Conservation (phyloP, 2,113 vertebrate genomes). For the Crotophaga sulcirostris region DNA sequence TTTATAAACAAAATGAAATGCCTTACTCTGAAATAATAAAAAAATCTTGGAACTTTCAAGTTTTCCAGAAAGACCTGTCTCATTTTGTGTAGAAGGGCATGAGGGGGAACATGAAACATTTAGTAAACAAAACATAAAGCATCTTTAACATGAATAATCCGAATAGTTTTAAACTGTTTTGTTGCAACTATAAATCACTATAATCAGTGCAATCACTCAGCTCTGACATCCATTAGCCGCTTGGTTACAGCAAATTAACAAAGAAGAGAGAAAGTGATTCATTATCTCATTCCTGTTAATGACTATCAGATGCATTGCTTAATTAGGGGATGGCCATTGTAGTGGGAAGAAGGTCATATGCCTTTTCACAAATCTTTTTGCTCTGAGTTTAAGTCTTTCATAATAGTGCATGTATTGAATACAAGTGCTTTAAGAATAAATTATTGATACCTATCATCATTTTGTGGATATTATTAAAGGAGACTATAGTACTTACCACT, state of each 20-base stretch:
- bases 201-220: conserved; percentile 93
- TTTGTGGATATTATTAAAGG: conserved; percentile 43
- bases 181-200: conserved; percentile 91
- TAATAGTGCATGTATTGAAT: conserved; percentile 60
- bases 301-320: conserved; percentile 94
- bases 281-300: conserved; percentile 95
- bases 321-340: conserved; percentile 90
- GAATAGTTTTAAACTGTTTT: conserved; percentile 90
- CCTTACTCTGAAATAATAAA: conserved; percentile 70
- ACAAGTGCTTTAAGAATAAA: conserved; percentile 53
- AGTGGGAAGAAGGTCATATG: conserved; percentile 87
- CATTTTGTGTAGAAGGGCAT: conserved; percentile 5
- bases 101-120: conserved; percentile 75
- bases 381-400: conserved; percentile 70
- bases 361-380: conserved; percentile 82
- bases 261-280: conserved; percentile 91
- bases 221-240: conserved; percentile 95
- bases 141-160: conserved; percentile 88
- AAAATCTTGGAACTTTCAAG: conserved; percentile 66
- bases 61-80: conserved; percentile 63
- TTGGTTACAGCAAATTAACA: conserved; percentile 95
- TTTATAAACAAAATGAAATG: conserved; percentile 71
- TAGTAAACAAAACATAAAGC: conserved; percentile 86
- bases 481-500: background rate
- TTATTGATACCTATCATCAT: conserved; percentile 40